phyloP scores from a whole-genome alignment of 2,888 invertebrate species.

The Euclidia mi region DNA sequence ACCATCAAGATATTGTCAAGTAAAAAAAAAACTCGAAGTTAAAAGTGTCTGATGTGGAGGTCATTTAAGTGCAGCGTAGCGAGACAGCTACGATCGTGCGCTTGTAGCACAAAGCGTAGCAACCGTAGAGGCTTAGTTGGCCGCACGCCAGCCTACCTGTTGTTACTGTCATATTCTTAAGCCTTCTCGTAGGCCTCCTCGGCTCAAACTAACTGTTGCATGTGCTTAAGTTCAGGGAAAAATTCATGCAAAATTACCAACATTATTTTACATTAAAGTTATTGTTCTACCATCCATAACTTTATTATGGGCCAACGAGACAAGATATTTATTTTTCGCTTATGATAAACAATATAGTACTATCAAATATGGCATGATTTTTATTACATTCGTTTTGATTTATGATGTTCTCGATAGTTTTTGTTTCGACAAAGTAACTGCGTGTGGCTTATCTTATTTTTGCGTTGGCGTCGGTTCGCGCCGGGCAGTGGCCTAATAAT shows the following conservation, averaged over 20 bases:
- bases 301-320: too few species aligned
- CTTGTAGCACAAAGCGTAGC: constrained; percentile 72
- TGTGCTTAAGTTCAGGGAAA: constrained; percentile 53
- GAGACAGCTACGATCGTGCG: constrained; percentile 64
- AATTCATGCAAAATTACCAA: constrained; percentile 45
- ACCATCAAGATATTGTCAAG: constrained; percentile 21
- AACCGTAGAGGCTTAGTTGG: constrained; percentile 74
- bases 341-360: too few species aligned
- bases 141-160: constrained; percentile 86
- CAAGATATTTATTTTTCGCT: too few species aligned
- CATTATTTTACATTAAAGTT: constrained; percentile 17
- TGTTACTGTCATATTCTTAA: constrained; percentile 78
- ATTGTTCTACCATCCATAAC: background rate
- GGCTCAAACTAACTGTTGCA: constrained; percentile 63
- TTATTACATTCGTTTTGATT: too few species aligned
- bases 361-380: too few species aligned
- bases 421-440: too few species aligned
- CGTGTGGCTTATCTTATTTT: too few species aligned
- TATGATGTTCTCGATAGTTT: too few species aligned
- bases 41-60: constrained; percentile 62
- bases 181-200: constrained; percentile 58
- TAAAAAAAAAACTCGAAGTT: constrained; percentile 49
- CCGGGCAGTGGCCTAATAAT: too few species aligned
- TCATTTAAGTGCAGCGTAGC: constrained; percentile 65
- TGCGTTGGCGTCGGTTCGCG: too few species aligned